Percentiles rank a stretch among this genome's conserved stretches.
These are phyloP conservation scores for Lysandra coridon DNA, from an alignment of 2,888 invertebrate genomes.

Conservation along the genomic window DNA sequence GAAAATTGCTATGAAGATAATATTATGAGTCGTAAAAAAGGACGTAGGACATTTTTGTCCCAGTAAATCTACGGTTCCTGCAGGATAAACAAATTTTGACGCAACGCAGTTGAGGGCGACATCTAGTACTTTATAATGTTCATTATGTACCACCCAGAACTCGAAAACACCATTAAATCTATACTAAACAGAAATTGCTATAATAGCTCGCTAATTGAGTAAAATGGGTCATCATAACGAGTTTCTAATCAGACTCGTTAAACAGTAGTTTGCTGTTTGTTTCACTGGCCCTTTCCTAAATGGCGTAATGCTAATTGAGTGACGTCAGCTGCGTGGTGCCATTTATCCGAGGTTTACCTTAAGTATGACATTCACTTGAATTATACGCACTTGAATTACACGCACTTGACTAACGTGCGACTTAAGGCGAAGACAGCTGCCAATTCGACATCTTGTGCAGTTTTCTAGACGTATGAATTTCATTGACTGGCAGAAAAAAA, in stretches of 20 bases:
- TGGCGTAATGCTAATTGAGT: slow-evolving; percentile 41
- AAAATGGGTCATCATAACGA: slow-evolving; percentile 41
- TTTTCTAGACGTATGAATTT: no score
- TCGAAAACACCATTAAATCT: not conserved
- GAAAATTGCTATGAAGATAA: no score
- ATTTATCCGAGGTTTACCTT: not conserved
- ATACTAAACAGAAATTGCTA: slow-evolving; percentile 1
- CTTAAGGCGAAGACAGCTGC: no score
- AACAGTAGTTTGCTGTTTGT: slow-evolving; percentile 38
- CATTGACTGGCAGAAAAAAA: no score
- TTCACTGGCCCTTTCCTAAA: slow-evolving; percentile 44
- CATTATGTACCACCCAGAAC: no score
- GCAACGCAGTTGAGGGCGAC: no score
- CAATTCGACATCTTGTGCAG: no score
- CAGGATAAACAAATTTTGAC: no score
- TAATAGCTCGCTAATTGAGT: slow-evolving; percentile 21
- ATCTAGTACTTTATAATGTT: no score
- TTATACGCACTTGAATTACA: not conserved
- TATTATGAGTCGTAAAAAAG: no score
- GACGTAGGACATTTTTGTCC: no score
- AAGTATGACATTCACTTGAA: not conserved
- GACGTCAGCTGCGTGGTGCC: slow-evolving; percentile 39
- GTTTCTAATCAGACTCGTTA: slow-evolving; percentile 41
- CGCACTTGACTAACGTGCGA: not conserved
- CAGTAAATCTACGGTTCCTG: no score